Percentiles rank a stretch among this genome's conserved stretches.
Evolutionary conservation across 2,888 invertebrate species (phyloP).

Genomic region (Horisme vitalbata): DNA sequence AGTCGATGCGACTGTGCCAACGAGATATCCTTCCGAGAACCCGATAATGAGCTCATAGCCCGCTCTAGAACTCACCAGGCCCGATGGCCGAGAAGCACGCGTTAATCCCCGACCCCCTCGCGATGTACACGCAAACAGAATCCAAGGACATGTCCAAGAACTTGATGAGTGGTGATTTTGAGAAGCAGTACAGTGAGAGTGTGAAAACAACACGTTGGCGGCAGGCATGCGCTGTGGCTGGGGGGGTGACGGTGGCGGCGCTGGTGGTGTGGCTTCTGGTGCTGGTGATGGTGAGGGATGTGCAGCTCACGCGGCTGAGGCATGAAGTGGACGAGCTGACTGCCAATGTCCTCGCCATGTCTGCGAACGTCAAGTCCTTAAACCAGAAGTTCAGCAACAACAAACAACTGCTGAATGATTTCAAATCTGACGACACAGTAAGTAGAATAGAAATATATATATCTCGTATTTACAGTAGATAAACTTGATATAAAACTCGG

Average conservation of each 20-base stretch:
- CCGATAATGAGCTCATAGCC: constrained; percentile 66
- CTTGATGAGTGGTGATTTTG: constrained; percentile 73
- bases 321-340: constrained; percentile 67
- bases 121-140: constrained; percentile 68
- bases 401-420: constrained; percentile 59
- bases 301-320: constrained; percentile 60
- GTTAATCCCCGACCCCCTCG: constrained; percentile 59
- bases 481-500: constrained; percentile 24
- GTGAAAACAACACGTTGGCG: constrained; percentile 49
- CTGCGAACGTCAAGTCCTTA: constrained; percentile 61
- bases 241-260: constrained; percentile 32
- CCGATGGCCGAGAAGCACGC: constrained; percentile 73
- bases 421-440: constrained; percentile 72
- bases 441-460: constrained; percentile 39
- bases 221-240: constrained; percentile 50
- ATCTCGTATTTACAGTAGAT: constrained; percentile 12
- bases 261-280: constrained; percentile 60
- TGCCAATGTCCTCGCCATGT: constrained; percentile 63
- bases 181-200: constrained; percentile 62
- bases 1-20: constrained; percentile 8
- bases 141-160: constrained; percentile 71
- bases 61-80: constrained; percentile 41
- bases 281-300: constrained; percentile 63
- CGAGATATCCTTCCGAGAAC: constrained; percentile 52
- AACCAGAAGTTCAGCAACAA: constrained; percentile 65